phyloP scores from a whole-genome alignment of 2,888 invertebrate species.

The Morpho achilles region DNA sequence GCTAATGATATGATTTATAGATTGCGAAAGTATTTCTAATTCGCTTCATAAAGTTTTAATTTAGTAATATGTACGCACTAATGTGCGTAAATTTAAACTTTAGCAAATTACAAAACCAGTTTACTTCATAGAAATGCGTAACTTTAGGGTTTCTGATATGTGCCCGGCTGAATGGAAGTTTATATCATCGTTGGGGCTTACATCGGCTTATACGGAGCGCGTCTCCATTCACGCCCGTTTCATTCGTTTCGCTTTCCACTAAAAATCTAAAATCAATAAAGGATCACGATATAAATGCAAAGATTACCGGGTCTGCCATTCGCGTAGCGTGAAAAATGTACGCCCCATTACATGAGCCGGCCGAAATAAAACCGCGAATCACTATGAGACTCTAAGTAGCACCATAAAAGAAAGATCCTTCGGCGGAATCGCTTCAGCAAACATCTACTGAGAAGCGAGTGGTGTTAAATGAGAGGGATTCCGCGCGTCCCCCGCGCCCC shows the following conservation, averaged over 20 bases:
- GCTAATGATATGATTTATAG: constrained; percentile 54
- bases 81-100: too few species aligned
- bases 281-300: constrained; percentile 78
- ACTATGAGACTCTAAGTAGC: constrained; percentile 74
- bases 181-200: constrained; percentile 73
- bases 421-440: constrained; percentile 75
- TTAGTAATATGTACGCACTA: constrained; percentile 8
- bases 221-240: constrained; percentile 74
- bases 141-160: constrained; percentile 59
- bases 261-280: constrained; percentile 80
- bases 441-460: constrained; percentile 76
- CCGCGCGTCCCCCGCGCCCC: constrained; percentile 43
- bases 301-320: constrained; percentile 73
- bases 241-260: constrained; percentile 76
- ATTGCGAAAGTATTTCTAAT: constrained; percentile 40
- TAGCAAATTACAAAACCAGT: constrained; percentile 21
- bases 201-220: constrained; percentile 68
- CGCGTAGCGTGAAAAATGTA: constrained; percentile 74
- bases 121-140: constrained; percentile 30
- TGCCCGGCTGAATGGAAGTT: constrained; percentile 64
- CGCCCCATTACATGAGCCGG: constrained; percentile 70
- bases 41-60: constrained; percentile 29
- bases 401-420: constrained; percentile 75
- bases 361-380: constrained; percentile 79
- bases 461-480: constrained; percentile 79